Base-by-base conservation (phyloP, 2,888 invertebrate species). In the Plebejus argus region DNA sequence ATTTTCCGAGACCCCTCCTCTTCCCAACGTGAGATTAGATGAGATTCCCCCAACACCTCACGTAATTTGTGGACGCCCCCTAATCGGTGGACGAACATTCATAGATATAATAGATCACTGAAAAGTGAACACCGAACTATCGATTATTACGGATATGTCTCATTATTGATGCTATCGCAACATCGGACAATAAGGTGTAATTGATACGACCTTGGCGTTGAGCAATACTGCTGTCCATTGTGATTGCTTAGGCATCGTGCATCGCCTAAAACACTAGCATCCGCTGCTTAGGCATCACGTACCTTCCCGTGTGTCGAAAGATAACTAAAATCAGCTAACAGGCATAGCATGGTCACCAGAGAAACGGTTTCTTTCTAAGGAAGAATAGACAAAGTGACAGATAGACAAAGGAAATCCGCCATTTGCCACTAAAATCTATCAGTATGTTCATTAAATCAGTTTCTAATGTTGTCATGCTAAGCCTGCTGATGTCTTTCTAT, bases 161-260 rank as follows among this genome's bases (percentile, higher is more conserved):
- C 71, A 74, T 74, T 74, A 74, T 28, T 0, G 18, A 74, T 18
- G 49, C 74, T 74, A 53, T 53, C 74, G 74, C 53, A 74, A 74
- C 53, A 15, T 15, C 74, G 28, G 23, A 74, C 74, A 74, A 74
- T 74, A 45, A 53, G n/a, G 45, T 28, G 15, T 49, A 74, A 74
- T 74, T 74, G 53, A 28, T 18, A 28, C 49, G 74, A 49, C 74
- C 74, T 53, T 49, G 49, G 23, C 20, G 71, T 71, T 71, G 20
- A 39, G 71, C 35, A 71, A 71, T 28, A 66, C 20, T 28, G 15
- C 18, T 66, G 28, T 28, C 28, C 66, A 66, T 66, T 33, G 28
- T 66, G 18, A 70, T 6, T 61, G 23, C 61, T 23, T 23, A 61
- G 61, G 12, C 23, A 61, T 23, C 61, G 23, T 10, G 23, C 23